Conservation (phyloP, 2,888 invertebrate genomes). For the Amiota mariae region DNA sequence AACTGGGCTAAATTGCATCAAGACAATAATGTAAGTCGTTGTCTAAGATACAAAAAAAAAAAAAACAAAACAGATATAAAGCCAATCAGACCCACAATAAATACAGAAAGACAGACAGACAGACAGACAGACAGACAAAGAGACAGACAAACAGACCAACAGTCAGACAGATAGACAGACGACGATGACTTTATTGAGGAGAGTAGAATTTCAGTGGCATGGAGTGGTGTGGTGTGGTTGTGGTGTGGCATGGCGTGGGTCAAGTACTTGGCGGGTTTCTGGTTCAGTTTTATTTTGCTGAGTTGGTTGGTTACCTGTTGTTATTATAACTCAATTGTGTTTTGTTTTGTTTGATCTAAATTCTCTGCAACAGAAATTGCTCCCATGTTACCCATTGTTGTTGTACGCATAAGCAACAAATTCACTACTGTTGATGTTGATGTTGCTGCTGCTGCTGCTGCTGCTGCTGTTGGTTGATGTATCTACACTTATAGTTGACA, state of each 20-base stretch:
- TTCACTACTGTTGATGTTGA: slow-evolving; percentile 29
- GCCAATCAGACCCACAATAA: slow-evolving; percentile 19
- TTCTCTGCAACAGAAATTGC: slow-evolving; percentile 59
- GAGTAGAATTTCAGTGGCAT: too few relatives aligned
- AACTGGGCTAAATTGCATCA: slow-evolving; percentile 19
- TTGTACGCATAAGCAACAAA: slow-evolving; percentile 42
- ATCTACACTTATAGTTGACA: slow-evolving; percentile 56
- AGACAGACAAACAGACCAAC: not conserved
- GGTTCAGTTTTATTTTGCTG: too few relatives aligned
- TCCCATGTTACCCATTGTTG: slow-evolving; percentile 68
- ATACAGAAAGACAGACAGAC: not conserved
- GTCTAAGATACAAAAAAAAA: not conserved
- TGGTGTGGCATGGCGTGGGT: too few relatives aligned
- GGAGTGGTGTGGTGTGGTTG: too few relatives aligned
- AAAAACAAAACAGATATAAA: not conserved
- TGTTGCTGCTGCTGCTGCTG: slow-evolving; percentile 43
- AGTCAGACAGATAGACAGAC: not conserved
- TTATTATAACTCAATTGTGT: slow-evolving; percentile 61
- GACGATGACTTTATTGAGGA: too few relatives aligned
- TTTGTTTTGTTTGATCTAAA: slow-evolving; percentile 59
- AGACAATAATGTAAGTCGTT: slow-evolving; percentile 7
- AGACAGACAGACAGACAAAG: slow-evolving; percentile 14
- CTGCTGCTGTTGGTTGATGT: slow-evolving; percentile 42
- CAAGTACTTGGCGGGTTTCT: too few relatives aligned
- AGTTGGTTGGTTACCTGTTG: slow-evolving; percentile 6